Evolutionary conservation across 2,888 invertebrate species (phyloP).

Genomic region (Melitaea athalia): DNA sequence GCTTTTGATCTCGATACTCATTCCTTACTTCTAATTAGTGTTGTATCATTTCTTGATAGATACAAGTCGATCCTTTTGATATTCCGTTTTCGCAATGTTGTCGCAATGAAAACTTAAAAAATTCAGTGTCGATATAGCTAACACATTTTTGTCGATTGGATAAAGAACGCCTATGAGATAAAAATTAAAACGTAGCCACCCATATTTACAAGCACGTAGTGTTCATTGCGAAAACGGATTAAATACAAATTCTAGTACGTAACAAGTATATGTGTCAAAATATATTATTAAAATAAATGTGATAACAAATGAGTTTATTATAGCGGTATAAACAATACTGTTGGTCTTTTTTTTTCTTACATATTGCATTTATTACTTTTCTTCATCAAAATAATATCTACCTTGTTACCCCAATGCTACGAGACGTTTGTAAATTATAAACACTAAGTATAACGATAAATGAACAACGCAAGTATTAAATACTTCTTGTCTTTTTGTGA

Average conservation of each 20-base stretch:
- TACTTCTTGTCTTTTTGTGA: too few relatives aligned
- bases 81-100: conserved; percentile 54
- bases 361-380: neutral
- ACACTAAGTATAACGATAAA: too few relatives aligned
- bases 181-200: conserved; percentile 42
- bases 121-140: neutral
- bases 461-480: too few relatives aligned
- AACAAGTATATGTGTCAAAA: conserved; percentile 79
- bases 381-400: too few relatives aligned
- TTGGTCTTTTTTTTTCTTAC: conserved; percentile 41
- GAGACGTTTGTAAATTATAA: too few relatives aligned
- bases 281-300: conserved; percentile 82
- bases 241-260: conserved; percentile 74
- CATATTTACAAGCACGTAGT: conserved; percentile 23
- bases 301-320: conserved; percentile 82
- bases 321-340: conserved; percentile 67
- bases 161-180: neutral
- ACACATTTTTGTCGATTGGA: neutral
- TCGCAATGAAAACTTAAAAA: neutral
- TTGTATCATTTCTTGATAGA: conserved; percentile 66
- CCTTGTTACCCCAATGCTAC: too few relatives aligned
- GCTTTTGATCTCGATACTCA: conserved; percentile 54
- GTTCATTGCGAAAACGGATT: conserved; percentile 59
- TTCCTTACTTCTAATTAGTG: conserved; percentile 48
- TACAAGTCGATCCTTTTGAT: conserved; percentile 50